These are phyloP conservation scores for Melipona quadrifasciata DNA, from an alignment of 1,140 invertebrate genomes.

Conservation along the genomic window DNA sequence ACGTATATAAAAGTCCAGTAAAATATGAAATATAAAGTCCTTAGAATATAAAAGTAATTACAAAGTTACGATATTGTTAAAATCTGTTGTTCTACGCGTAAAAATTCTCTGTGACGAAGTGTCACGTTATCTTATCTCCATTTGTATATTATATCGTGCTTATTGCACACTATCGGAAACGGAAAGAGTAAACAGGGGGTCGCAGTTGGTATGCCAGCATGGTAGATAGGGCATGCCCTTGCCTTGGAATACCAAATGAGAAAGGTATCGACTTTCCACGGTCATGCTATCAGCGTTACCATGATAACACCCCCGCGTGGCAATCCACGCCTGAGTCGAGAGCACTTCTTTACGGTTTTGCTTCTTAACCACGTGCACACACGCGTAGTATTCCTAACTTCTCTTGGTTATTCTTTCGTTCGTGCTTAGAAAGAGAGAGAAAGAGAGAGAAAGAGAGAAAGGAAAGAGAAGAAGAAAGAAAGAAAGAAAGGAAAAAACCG, in stretches of 20 bases:
- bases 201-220: constrained; percentile 10
- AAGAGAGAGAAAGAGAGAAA: not conserved
- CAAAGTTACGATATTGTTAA: no score
- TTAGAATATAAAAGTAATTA: no score
- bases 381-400: not conserved
- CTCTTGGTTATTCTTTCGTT: not conserved
- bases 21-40: no score
- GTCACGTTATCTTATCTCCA: no score
- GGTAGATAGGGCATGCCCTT: constrained; percentile 68
- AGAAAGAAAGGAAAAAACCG: not conserved
- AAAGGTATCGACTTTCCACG: constrained; percentile 77
- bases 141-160: not conserved
- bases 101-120: no score
- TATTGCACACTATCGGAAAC: not conserved
- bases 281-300: constrained; percentile 79
- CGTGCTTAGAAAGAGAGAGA: not conserved
- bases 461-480: not conserved
- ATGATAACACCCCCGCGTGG: constrained; percentile 74
- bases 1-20: no score
- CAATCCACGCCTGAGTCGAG: constrained; percentile 41
- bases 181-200: constrained; percentile 27
- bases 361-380: constrained; percentile 49
- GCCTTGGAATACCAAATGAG: constrained; percentile 75
- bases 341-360: constrained; percentile 37
- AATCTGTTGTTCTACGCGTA: no score